Percentiles rank a stretch among this genome's conserved stretches.
Evolutionary conservation across 1,140 invertebrate species (phyloP).

Genomic region (Drosophila tropicalis): DNA sequence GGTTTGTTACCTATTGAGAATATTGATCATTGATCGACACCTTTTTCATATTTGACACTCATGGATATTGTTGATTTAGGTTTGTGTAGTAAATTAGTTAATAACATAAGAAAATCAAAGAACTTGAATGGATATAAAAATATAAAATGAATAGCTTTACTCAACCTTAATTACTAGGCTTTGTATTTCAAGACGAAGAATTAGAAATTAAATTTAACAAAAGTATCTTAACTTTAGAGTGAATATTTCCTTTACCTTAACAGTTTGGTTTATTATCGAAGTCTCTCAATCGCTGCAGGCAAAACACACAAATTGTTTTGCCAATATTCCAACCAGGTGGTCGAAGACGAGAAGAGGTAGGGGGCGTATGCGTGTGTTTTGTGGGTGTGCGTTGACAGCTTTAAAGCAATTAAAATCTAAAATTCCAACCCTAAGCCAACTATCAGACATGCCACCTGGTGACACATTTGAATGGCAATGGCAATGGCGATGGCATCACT

Average conservation of each 20-base stretch:
- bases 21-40: no score
- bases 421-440: conserved; percentile 1
- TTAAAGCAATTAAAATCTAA: conserved; percentile 32
- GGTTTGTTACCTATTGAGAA: no score
- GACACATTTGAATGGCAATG: background rate
- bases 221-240: no score
- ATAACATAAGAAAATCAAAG: no score
- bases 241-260: background rate
- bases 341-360: background rate
- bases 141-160: no score
- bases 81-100: no score
- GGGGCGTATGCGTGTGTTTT: background rate
- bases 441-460: conserved; percentile 5
- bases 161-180: no score
- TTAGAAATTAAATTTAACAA: no score
- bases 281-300: background rate
- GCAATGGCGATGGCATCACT: conserved; percentile 28
- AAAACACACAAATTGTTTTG: background rate
- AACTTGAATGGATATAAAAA: no score
- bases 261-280: background rate
- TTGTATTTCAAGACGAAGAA: no score
- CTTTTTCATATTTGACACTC: no score
- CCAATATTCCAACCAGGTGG: background rate
- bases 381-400: conserved; percentile 14
- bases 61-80: no score